Conservation (phyloP, 2,113 vertebrate genomes). For the Perca fluviatilis region DNA sequence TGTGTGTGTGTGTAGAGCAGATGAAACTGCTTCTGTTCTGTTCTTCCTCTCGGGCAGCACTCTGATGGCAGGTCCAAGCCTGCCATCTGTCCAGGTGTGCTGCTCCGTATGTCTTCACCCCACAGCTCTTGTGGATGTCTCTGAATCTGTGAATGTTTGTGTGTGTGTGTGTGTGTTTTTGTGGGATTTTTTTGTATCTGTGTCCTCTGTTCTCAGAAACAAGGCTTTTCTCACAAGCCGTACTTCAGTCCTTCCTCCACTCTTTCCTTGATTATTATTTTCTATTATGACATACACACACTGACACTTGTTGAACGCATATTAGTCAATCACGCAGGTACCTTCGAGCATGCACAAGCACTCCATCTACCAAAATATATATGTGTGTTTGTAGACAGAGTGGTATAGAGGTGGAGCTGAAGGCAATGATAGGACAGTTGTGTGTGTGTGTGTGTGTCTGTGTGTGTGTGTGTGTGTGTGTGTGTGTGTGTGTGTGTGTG, state of each 20-base stretch:
- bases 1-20: conserved; percentile 29
- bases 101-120: conserved; percentile 51
- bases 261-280: not conserved
- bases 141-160: conserved; percentile 33
- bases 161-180: conserved; percentile 1
- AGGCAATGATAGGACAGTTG: conserved; percentile 23
- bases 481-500: conserved; percentile 13
- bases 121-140: conserved; percentile 47
- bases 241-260: not conserved
- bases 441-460: conserved; percentile 22
- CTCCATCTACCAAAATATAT: conserved; percentile 9
- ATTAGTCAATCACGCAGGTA: conserved; percentile 23
- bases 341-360: not conserved
- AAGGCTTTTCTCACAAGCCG: not conserved
- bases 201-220: conserved; percentile 22
- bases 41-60: conserved; percentile 61
- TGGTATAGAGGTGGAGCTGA: conserved; percentile 20
- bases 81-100: conserved; percentile 84
- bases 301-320: conserved; percentile 34
- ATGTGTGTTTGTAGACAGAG: conserved; percentile 21
- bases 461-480: conserved; percentile 19
- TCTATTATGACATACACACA: conserved; percentile 8
- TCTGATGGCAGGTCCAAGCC: conserved; percentile 74
- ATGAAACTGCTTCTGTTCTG: conserved; percentile 71
- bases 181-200: not conserved